A percentile compares a stretch with the other conserved stretches of the same genome.
Conservation (phyloP, 2,113 vertebrate genomes). For the Hippoglossus stenolepis region DNA sequence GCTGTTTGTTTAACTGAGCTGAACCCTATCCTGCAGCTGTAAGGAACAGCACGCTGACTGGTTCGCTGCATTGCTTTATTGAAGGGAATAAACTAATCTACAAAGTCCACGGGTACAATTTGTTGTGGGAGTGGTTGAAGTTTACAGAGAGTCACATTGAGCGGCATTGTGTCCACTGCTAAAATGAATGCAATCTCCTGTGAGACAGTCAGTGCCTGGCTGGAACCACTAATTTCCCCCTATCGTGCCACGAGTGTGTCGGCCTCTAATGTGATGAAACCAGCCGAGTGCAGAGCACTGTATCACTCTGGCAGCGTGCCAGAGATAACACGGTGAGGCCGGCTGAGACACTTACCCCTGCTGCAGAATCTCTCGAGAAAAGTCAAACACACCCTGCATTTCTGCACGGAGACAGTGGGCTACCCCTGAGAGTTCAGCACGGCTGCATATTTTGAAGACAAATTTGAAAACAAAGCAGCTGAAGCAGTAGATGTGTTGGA, state of each 20-base stretch:
- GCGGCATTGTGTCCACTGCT: conserved; percentile 30
- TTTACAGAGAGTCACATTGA: conserved; percentile 38
- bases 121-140: conserved; percentile 6
- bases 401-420: conserved; percentile 48
- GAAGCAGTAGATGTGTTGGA: conserved; percentile 20
- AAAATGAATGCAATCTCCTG: conserved; percentile 41
- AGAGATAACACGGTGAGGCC: conserved; percentile 68
- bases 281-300: conserved; percentile 65
- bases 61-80: background rate
- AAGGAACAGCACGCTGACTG: background rate
- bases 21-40: background rate
- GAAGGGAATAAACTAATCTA: conserved; percentile 21
- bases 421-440: conserved; percentile 30
- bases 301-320: conserved; percentile 68
- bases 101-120: background rate
- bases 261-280: conserved; percentile 71
- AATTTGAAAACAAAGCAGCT: conserved; percentile 40
- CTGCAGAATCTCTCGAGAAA: conserved; percentile 64
- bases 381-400: conserved; percentile 66
- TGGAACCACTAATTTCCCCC: conserved; percentile 66
- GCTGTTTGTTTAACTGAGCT: background rate
- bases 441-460: too few relatives aligned
- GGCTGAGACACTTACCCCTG: conserved; percentile 60
- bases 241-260: conserved; percentile 57
- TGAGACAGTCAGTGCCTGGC: conserved; percentile 50